These are phyloP conservation scores for Pseudonaja textilis DNA, from an alignment of 2,113 vertebrate genomes.

Conservation along the genomic window DNA sequence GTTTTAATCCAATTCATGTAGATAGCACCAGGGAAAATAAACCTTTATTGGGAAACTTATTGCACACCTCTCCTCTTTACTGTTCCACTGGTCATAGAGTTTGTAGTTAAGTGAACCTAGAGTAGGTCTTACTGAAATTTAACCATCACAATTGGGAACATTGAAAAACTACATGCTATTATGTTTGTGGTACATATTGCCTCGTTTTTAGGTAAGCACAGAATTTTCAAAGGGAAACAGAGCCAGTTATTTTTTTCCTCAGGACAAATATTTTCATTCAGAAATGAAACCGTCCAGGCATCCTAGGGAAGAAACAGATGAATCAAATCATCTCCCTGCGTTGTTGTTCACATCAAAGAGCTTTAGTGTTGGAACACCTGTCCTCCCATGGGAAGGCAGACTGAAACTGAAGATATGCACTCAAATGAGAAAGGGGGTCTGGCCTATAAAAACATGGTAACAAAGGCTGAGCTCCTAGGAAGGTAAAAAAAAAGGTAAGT, in stretches of 20 bases:
- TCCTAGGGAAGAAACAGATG: slow-evolving; percentile 20
- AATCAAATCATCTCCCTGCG: slow-evolving; percentile 24
- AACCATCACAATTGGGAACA: slow-evolving; percentile 8
- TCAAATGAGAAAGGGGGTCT: background rate
- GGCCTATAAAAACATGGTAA: background rate
- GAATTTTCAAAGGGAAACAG: slow-evolving; percentile 27
- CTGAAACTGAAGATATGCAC: slow-evolving; percentile 18
- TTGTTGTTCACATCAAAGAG: slow-evolving; percentile 36
- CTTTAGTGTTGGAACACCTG: slow-evolving; percentile 31
- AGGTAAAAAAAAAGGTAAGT: background rate
- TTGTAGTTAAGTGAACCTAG: background rate
- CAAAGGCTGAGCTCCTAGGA: background rate
- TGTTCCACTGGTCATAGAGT: background rate
- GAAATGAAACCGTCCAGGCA: slow-evolving; percentile 43
- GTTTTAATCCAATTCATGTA: background rate
- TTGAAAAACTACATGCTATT: background rate
- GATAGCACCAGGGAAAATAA: background rate
- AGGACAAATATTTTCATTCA: slow-evolving; percentile 25
- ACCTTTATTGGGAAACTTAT: background rate
- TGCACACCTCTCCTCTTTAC: slow-evolving; percentile 22
- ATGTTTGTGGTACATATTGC: slow-evolving; percentile 23
- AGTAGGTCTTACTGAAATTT: background rate
- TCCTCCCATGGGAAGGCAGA: slow-evolving; percentile 1
- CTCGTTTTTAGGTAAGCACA: slow-evolving; percentile 16
- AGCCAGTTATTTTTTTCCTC: slow-evolving; percentile 30